These are phyloP conservation scores for Crotophaga sulcirostris DNA, from an alignment of 2,113 vertebrate species.

Conservation along the genomic window DNA sequence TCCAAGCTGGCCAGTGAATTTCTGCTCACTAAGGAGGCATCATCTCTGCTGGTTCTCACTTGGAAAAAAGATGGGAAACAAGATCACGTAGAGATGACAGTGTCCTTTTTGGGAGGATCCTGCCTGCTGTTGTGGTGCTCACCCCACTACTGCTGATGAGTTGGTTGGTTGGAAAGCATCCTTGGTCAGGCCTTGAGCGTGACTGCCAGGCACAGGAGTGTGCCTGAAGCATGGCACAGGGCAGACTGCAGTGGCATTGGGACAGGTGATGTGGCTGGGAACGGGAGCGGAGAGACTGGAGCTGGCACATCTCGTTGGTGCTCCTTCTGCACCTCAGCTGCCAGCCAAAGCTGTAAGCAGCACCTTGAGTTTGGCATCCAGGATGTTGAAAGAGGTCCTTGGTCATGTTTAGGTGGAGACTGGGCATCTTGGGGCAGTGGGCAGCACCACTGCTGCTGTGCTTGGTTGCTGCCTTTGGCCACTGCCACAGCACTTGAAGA, in stretches of 20 bases:
- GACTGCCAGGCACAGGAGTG: no score
- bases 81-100: no score
- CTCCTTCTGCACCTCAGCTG: not conserved
- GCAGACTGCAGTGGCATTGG: not conserved
- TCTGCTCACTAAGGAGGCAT: not conserved
- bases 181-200: not conserved
- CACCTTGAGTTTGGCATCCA: not conserved
- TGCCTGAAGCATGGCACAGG: not conserved
- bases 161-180: not conserved
- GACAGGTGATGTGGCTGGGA: not conserved
- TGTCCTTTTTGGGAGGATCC: not conserved
- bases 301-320: not conserved
- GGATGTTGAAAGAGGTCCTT: not conserved
- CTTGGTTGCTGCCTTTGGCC: not conserved
- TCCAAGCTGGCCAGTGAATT: not conserved
- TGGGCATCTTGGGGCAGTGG: fast-evolving
- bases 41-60: not conserved
- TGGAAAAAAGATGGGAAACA: not conserved
- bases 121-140: not conserved
- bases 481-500: fast-evolving
- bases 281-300: not conserved
- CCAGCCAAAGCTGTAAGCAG: not conserved
- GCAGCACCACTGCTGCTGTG: not conserved
- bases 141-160: not conserved
- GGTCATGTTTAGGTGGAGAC: not conserved